Evolutionary conservation across 2,113 vertebrate species (phyloP).

Genomic region (Leucosticte australis): DNA sequence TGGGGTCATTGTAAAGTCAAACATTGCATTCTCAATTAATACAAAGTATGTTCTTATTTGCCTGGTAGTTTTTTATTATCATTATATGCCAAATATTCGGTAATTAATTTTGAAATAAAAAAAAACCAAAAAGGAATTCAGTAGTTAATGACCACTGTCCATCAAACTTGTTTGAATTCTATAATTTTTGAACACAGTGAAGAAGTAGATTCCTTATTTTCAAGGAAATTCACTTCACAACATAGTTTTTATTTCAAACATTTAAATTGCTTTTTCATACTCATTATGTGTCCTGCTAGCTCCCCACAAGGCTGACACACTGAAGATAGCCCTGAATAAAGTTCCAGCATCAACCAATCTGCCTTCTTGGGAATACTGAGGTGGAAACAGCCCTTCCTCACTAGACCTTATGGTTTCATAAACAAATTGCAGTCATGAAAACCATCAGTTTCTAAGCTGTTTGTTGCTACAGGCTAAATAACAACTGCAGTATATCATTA

Average conservation of each 20-base stretch:
- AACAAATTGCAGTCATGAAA: background rate
- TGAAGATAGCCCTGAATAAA: background rate
- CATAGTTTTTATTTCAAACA: background rate
- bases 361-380: background rate
- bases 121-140: background rate
- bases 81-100: background rate
- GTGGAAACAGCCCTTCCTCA: background rate
- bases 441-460: background rate
- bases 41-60: background rate
- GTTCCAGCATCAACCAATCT: background rate
- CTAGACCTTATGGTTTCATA: background rate
- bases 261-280: background rate
- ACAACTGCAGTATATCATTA: background rate
- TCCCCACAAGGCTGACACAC: background rate
- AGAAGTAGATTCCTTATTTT: background rate
- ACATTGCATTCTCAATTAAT: background rate
- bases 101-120: background rate
- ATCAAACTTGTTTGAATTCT: background rate
- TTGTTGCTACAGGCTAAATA: background rate
- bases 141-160: background rate
- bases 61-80: background rate
- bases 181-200: background rate
- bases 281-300: background rate
- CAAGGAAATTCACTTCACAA: background rate
- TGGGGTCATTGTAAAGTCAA: background rate